Evolutionary conservation across 2,113 vertebrate species (phyloP), one percentile per base, ranked within the genome.

Genomic region (Pangasianodon hypophthalmus): DNA sequence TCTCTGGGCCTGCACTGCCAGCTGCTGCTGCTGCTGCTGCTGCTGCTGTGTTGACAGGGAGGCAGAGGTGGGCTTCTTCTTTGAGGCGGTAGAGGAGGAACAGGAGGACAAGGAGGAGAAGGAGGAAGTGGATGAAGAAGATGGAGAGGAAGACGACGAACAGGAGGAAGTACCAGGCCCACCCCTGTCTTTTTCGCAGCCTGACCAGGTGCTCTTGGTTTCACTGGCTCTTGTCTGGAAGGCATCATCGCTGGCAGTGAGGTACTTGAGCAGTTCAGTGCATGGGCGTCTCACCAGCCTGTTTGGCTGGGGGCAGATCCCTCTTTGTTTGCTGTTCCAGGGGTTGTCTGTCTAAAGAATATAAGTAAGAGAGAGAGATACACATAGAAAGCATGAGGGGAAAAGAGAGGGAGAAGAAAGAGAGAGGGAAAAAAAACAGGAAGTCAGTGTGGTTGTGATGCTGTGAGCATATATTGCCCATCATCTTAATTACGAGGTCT

Each of bases 191-290:
- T 96, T 97, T 95, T 92, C 89, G 79, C 93, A 94, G 92, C 91
- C 89, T 64, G 87, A 96, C 96, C 96, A 98, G 95, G 96, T 88
- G 94, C 96, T 96, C 93, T 97, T 97, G 95, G 95, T 97, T 92
- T 99, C 98, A 94, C 97, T 94, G 95, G 96, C 96, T 97, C 98
- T 98, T 95, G 95, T 96, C 94, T 98, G 97, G 94, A 97, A 96
- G 95, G 97, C 96, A 96, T 98, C 98, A 96, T 99, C 97, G 48
- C 96, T 98, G 14, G 98, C 97, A 92, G 98, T 99, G 95, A 99
- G 97, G 97, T 99, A 99, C 93, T 99, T 99, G 93, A 99, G 98
- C 94, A 99, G 97, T 96, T 99, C 98, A 6, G 98, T 98, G 97
- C 98, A 99, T 84, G 98, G 98, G 93, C 97, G 98, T 95, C 98